A percentile compares a stretch with the other conserved stretches of the same genome.
These are phyloP conservation scores for Drosophila auraria DNA, from an alignment of 1,140 invertebrate genomes.

Conservation along the genomic window DNA sequence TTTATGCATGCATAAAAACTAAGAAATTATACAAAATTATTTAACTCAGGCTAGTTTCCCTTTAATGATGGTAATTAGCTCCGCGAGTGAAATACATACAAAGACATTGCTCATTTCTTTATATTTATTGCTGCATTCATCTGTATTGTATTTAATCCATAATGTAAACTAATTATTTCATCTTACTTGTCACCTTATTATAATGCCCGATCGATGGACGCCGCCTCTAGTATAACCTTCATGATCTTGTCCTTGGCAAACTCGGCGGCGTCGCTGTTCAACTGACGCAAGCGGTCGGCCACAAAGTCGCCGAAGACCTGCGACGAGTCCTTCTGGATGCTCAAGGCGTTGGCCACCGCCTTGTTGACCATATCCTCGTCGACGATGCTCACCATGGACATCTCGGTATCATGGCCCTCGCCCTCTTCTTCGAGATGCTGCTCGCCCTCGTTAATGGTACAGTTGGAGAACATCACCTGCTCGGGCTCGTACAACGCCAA, in stretches of 20 bases:
- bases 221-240: conserved; percentile 59
- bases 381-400: conserved; percentile 12
- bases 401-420: neutral
- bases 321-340: conserved; percentile 49
- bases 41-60: neutral
- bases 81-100: neutral
- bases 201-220: conserved; percentile 47
- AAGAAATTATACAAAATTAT: neutral
- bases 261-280: conserved; percentile 53
- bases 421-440: conserved; percentile 13
- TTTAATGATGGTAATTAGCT: neutral
- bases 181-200: conserved; percentile 36
- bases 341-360: conserved; percentile 54
- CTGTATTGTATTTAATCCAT: conserved; percentile 10
- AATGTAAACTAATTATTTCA: conserved; percentile 31
- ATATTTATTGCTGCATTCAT: conserved; percentile 20
- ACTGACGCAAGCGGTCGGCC: conserved; percentile 60
- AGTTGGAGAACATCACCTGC: conserved; percentile 58
- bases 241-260: conserved; percentile 70
- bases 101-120: neutral
- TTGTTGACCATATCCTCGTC: conserved; percentile 70
- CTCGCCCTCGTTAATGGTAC: conserved; percentile 24
- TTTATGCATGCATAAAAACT: neutral
- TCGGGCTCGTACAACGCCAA: conserved; percentile 64
- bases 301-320: conserved; percentile 75